Evolutionary conservation across 2,113 vertebrate species (phyloP), one percentile per base, ranked within the genome.

Genomic region (Myrmecobius fasciatus): DNA sequence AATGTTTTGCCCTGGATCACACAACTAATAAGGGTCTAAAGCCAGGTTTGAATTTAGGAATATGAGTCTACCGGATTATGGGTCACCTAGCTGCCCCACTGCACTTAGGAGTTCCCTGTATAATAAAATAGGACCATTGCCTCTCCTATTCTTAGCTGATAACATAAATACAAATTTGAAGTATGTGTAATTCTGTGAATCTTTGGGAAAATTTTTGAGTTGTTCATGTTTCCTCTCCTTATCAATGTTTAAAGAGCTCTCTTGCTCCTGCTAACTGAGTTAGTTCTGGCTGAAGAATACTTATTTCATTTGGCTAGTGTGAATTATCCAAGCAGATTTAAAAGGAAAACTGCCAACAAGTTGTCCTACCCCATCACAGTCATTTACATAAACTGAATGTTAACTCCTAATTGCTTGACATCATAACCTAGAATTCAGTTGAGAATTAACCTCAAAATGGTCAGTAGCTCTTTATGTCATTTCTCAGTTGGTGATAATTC

Each of bases 351-450:
- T 43, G 36, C 54, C 91, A 95, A 93, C 94, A 95, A 91, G 83
- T 10, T 48, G 49, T 91, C 52, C 24, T 94, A 88, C 67, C 25
- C 43, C 91, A 93, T 95, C 2, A 0, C 43, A 89, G 96, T 95
- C 60, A 94, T 91, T 96, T 93, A 56, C 90, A 93, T 89, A 90
- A 92, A 93, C 43, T 89, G 46, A 95, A 53, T 91, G 54, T 89
- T 92, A 93, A 92, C 0, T 75, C 22, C 83, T 96, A 96, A 96
- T 96, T 96, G 97, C 91, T 96, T 96, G 90, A 53, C 52, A 92
- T 90, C 67, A 83, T 49, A 94, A 92, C 47, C 67, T 43, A 94
- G 93, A 96, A 91, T 95, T 2, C 25, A 83, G 95, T 95, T 91
- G 36, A 97, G 94, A 24, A 89, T 95, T 96, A 93, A 91, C 53